Base-by-base conservation (phyloP, 2,797 vertebrate genomes). In the Decapterus maruadsi region DNA sequence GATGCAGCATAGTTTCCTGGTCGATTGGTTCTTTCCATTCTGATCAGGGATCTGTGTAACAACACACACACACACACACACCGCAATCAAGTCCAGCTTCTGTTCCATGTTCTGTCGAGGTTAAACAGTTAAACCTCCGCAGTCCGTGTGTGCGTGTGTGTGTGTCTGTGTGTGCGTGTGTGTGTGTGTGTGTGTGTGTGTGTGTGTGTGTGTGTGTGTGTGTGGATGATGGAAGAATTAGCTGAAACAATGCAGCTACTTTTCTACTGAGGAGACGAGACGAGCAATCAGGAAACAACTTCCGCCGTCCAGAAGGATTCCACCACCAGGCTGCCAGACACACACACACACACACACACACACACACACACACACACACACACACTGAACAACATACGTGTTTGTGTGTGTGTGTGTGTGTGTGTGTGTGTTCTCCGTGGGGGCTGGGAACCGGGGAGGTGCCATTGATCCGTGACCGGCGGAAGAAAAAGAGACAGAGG, bases 191-290 rank as follows among this genome's bases (percentile, higher is more conserved):
- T 26, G 26, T 26, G 26, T 26, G 1, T 3, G 26, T 26, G 26
- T 26, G 26, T 26, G 17, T 22, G 11, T 75, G 40, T 50, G 75
- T 81, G 42, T 43, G 42, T 51, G 58, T 71, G 62, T 69, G 1
- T 56, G 56, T 11, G 74, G 80, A 73, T 65, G 67, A 84, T 77
- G 81, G 78, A 81, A 75, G 84, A 87, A 84, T 87, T 56, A 83
- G 67, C 54, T 80, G 73, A 86, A 85, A 89, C 87, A 89, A 91
- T 86, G 82, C 82, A 77, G 86, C 86, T 78, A 53, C 78, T 91
- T 87, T 89, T 76, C 85, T 77, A 17, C n/a, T 0, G 68, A 60
- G 68, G 73, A 87, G 87, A 84, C 56, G 66, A 80, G 82, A 26
- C 26, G 26, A 26, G 26, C 83, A 91, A 86, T 88, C 83, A 84